Conservation (phyloP, 2,113 vertebrate genomes). For the Pycnonotus jocosus region DNA sequence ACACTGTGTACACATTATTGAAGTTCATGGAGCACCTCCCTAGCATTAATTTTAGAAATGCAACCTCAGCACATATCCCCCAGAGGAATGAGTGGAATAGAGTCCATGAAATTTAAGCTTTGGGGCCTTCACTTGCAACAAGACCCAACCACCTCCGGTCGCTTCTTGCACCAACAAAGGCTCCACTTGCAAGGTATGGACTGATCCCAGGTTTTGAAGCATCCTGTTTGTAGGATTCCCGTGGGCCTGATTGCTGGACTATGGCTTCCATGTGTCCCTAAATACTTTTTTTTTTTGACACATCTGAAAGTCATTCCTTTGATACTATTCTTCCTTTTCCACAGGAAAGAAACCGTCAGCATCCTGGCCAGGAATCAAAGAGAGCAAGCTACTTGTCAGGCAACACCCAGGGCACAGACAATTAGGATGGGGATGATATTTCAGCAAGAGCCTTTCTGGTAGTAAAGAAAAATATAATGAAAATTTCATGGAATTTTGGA, state of each 20-base stretch:
- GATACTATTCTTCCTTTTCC: slow-evolving; percentile 11
- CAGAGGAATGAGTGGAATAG: fast-evolving
- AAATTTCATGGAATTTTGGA: not conserved
- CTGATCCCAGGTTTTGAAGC: not conserved
- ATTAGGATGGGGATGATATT: not conserved
- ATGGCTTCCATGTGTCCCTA: not conserved
- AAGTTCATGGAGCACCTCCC: not conserved
- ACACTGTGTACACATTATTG: not conserved
- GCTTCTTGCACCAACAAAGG: not conserved
- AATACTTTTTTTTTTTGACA: not conserved
- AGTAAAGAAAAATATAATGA: not conserved
- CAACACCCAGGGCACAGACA: not conserved
- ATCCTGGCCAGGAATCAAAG: slow-evolving; percentile 28
- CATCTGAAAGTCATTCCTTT: not conserved
- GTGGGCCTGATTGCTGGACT: not conserved
- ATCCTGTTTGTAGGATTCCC: not conserved
- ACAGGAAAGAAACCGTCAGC: slow-evolving; percentile 24
- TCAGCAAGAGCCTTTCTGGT: not conserved
- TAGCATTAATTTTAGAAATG: not conserved
- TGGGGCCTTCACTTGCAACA: not conserved
- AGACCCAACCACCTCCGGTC: fast-evolving
- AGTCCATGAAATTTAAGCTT: not conserved
- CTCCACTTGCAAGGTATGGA: not conserved
- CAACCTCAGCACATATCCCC: not conserved
- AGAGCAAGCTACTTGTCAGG: not conserved